Evolutionary conservation across 2,797 vertebrate species (phyloP).

Genomic region (Poecile montanus): DNA sequence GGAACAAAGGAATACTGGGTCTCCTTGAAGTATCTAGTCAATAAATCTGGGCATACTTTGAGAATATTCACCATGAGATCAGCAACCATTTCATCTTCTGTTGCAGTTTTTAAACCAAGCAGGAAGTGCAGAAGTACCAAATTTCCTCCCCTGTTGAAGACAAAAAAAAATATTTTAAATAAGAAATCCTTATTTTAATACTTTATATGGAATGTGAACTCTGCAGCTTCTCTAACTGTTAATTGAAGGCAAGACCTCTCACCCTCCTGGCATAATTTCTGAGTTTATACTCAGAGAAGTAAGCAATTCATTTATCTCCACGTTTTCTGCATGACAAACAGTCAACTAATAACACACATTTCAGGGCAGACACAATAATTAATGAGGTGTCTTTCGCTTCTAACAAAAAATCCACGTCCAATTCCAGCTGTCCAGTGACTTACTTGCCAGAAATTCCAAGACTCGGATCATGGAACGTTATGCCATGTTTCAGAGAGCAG

Average conservation of each 20-base stretch:
- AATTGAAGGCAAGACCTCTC: not conserved
- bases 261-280: not conserved
- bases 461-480: constrained; percentile 90
- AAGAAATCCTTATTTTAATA: not conserved
- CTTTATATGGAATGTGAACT: not conserved
- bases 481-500: constrained; percentile 93
- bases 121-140: constrained; percentile 91
- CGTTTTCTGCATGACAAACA: not conserved
- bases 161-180: not conserved
- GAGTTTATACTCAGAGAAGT: not conserved
- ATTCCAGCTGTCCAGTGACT: not conserved
- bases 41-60: constrained; percentile 87
- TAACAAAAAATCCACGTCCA: not conserved
- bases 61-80: constrained; percentile 88
- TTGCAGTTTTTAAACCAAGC: constrained; percentile 87
- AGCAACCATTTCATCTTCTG: constrained; percentile 87
- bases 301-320: not conserved
- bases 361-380: not conserved
- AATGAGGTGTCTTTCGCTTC: not conserved
- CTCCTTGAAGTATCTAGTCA: constrained; percentile 91
- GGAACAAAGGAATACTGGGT: constrained; percentile 88
- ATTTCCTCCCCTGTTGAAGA: constrained; percentile 83
- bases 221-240: not conserved
- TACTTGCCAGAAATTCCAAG: constrained; percentile 90
- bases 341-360: not conserved